Conservation (phyloP, 2,888 invertebrate genomes). For the Schrankia costaestrigalis region DNA sequence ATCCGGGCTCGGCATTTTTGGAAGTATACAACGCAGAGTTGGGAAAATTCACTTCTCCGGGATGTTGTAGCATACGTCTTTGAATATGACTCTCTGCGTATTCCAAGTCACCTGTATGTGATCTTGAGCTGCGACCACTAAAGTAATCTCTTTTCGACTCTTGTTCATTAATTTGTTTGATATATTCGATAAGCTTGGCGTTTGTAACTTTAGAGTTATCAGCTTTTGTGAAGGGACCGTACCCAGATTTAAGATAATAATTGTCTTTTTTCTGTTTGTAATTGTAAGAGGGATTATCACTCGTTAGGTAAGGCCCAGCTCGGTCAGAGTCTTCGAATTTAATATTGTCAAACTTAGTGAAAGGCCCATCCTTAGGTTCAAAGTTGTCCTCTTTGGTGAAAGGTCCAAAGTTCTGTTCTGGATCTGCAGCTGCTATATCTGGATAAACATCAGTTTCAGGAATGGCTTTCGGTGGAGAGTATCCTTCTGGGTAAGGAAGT, state of each 20-base stretch:
- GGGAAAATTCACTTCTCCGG: constrained; percentile 83
- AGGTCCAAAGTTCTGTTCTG: constrained; percentile 75
- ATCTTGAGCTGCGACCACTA: constrained; percentile 73
- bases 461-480: constrained; percentile 82
- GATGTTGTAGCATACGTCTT: constrained; percentile 86
- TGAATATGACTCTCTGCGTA: constrained; percentile 82
- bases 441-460: constrained; percentile 80
- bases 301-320: constrained; percentile 58
- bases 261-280: constrained; percentile 70
- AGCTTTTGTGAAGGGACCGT: constrained; percentile 83
- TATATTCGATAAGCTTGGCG: constrained; percentile 83
- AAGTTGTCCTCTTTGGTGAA: constrained; percentile 83
- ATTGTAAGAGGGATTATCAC: constrained; percentile 56
- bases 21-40: constrained; percentile 84
- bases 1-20: constrained; percentile 80
- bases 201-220: constrained; percentile 81
- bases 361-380: constrained; percentile 78
- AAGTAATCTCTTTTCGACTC: constrained; percentile 83
- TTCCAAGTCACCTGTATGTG: constrained; percentile 69
- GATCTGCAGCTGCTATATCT: constrained; percentile 53
- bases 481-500: constrained; percentile 86
- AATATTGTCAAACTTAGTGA: constrained; percentile 81
- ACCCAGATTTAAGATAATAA: constrained; percentile 67
- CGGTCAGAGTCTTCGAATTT: constrained; percentile 62
- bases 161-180: constrained; percentile 84